These are phyloP conservation scores for Ditula angustiorana DNA, from an alignment of 2,888 invertebrate species.

Conservation along the genomic window DNA sequence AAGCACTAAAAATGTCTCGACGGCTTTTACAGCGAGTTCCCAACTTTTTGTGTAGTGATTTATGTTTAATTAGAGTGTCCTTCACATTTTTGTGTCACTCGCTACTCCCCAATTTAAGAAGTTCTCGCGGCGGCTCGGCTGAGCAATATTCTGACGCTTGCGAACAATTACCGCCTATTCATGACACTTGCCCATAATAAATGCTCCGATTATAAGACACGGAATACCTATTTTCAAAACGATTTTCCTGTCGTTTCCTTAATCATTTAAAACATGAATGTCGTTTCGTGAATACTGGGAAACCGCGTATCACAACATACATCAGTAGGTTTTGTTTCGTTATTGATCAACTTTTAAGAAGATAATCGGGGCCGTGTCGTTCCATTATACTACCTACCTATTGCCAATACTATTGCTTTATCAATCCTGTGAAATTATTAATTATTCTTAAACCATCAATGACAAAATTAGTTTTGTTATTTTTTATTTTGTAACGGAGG, in stretches of 20 bases:
- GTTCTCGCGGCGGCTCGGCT: conserved; percentile 54
- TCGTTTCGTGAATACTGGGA: background rate
- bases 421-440: too few relatives aligned
- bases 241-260: background rate
- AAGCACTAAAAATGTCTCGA: conserved; percentile 69
- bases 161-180: conserved; percentile 27
- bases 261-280: background rate
- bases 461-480: too few relatives aligned
- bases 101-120: conserved; percentile 61
- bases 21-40: conserved; percentile 61
- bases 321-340: too few relatives aligned
- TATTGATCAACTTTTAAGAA: too few relatives aligned
- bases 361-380: too few relatives aligned
- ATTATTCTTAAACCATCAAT: too few relatives aligned
- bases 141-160: conserved; percentile 31
- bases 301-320: too few relatives aligned
- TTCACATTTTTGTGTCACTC: conserved; percentile 67
- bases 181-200: conserved; percentile 6
- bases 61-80: conserved; percentile 78
- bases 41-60: conserved; percentile 72
- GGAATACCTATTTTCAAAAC: background rate
- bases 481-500: background rate
- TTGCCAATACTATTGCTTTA: too few relatives aligned
- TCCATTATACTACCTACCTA: too few relatives aligned
- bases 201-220: background rate